Evolutionary conservation across 2,797 vertebrate genomes (phyloP), one percentile per base, ranked within the genome.

Genomic region (Oophaga sylvatica): DNA sequence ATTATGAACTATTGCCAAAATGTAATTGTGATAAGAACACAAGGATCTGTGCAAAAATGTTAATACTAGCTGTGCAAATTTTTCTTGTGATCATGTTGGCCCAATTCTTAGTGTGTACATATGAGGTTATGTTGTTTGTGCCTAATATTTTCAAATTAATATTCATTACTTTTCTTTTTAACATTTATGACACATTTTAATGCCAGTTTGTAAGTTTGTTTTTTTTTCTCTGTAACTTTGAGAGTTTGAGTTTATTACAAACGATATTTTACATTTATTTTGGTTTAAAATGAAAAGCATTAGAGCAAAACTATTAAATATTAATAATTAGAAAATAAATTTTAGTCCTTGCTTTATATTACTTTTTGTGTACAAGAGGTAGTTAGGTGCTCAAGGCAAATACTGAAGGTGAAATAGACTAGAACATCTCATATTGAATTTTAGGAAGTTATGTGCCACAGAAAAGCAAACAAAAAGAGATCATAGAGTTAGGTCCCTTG

Each of bases 391-490:
- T 76, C 80, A 83, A 78, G 45, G 65, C 81, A 87, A 87, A 87
- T 76, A 83, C 29, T 83, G 87, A 79, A 87, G 87, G 87, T 87
- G 71, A 87, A 83, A 79, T 57, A 87, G 87, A 71, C 73, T 19
- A 79, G 81, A 87, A 83, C 87, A 83, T 83, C 63, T 79, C 60
- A 87, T 87, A 87, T 87, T 87, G 81, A 81, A 87, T 87, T 87
- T 83, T 78, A 20, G 48, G 31, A 83, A 78, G 87, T 83, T 79
- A 56, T 83, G 70, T 87, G 68, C 82, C 86, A 65, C 45, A 57
- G 60, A 19, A 87, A 87, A 71, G 77, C 80, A 87, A 87, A 87
- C 86, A 87, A 63, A 80, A 83, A 87, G 22, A 87, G 80, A 67
- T 83, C 60, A 29, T n/a, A 56, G 85, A 81, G 79, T 48, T 81